Evolutionary conservation across 2,888 invertebrate species (phyloP).

Genomic region (Ophonus ardosiacus): DNA sequence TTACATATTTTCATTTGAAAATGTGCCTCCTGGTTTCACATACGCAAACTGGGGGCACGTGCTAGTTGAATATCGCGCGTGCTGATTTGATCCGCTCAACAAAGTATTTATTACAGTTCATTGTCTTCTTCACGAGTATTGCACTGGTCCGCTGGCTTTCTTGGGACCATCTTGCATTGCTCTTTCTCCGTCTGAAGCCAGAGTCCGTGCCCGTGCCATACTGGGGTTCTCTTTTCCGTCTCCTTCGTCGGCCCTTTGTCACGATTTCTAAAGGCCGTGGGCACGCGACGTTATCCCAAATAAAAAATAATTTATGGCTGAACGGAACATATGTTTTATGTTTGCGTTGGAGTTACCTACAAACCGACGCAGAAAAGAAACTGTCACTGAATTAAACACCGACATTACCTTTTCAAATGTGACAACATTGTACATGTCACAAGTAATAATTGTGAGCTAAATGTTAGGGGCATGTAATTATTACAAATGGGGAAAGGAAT

Average conservation of each 20-base stretch:
- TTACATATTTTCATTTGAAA: neutral
- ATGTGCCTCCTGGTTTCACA: conserved; percentile 14
- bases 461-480: conserved; percentile 16
- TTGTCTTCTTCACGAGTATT: neutral
- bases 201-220: neutral
- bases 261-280: conserved; percentile 67
- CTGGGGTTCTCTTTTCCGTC: conserved; percentile 65
- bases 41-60: conserved; percentile 33
- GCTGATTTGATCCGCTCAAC: conserved; percentile 7
- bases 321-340: conserved; percentile 72
- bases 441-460: neutral
- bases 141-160: conserved; percentile 29
- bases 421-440: conserved; percentile 2
- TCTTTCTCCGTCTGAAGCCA: conserved; percentile 34
- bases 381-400: conserved; percentile 34
- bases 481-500: neutral
- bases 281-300: conserved; percentile 72
- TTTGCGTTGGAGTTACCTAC: conserved; percentile 67
- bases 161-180: conserved; percentile 50
- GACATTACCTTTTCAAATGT: conserved; percentile 20
- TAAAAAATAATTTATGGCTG: conserved; percentile 73
- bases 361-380: conserved; percentile 46
- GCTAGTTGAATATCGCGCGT: conserved; percentile 30
- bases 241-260: conserved; percentile 70
- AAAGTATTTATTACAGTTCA: neutral